Evolutionary conservation across 2,888 invertebrate genomes (phyloP), one percentile per base, ranked within the genome.

Genomic region (Cordilura impudica): DNA sequence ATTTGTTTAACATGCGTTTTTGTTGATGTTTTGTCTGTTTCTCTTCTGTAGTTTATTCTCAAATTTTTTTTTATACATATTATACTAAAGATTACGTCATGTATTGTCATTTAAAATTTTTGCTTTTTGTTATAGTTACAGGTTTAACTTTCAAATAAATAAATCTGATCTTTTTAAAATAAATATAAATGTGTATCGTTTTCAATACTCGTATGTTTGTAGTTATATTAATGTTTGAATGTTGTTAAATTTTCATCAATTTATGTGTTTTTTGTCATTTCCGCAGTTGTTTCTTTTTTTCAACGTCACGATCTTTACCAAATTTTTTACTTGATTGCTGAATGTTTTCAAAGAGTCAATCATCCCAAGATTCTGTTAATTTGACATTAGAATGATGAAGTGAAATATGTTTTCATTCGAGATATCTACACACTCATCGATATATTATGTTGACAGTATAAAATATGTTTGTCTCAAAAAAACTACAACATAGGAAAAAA

Each of bases 41-140:
- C 43, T 53, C 16, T 18, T 21, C 16, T 26, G 4, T 39, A 12
- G 35, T 12, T 18, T 16, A n/a, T 14, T 65, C 5, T 16, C 14
- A 16, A 14, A 18, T 43, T 19, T 58, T 47, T 45, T n/a, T 47
- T 49, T 54, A 45, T 39, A 21, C 39, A 26, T n/a, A 54, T 26
- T 58, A 51, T 16, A 58, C 29, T 54, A 43, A 47, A 56, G 5
- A 66, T 77, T 77, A 77, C 77, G 77, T 77, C 71, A 77, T 77
- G 23, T 54, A 43, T 66, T 54, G 49, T 69, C 39, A 39, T 66
- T 19, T 51, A 49, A 8, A 66, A 73, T 43, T 51, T 65, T 21
- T 53, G 18, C 43, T 16, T 56, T 56, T 8, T 16, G 8, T 31
- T 31, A 31, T 16, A 35, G 3, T 35, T 35, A 35, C 8, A 35